Percentiles rank a stretch among this genome's conserved stretches.
Evolutionary conservation across 2,797 vertebrate species (phyloP).

Genomic region (Argyrosomus regius): DNA sequence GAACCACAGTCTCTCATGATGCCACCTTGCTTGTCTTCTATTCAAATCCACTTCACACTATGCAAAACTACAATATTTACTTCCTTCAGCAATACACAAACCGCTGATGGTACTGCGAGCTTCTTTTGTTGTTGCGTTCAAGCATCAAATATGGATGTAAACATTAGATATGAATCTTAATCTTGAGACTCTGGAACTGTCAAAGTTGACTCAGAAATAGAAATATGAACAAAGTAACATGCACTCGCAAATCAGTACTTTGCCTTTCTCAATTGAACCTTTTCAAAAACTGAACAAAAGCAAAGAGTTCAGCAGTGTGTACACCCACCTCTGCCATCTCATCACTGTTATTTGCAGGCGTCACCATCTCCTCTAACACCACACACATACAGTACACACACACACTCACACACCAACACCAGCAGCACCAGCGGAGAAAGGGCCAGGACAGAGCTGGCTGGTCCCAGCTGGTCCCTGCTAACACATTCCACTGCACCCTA

Average conservation of each 20-base stretch:
- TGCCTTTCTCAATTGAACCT: conserved; percentile 11
- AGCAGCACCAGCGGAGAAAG: conserved; percentile 74
- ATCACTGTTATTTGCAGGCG: conserved; percentile 65
- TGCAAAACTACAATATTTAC: conserved; percentile 22
- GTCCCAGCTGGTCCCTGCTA: conserved; percentile 89
- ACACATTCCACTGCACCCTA: conserved; percentile 91
- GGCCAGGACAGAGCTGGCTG: conserved; percentile 70
- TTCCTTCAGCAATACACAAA: neutral
- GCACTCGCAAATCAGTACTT: neutral
- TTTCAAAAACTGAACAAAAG: conserved; percentile 32
- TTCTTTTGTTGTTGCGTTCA: conserved; percentile 6
- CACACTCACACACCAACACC: conserved; percentile 49
- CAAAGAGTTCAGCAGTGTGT: conserved; percentile 23
- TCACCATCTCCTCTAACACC: conserved; percentile 37
- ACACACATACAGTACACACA: conserved; percentile 35
- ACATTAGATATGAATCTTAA: conserved; percentile 27
- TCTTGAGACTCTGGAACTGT: neutral
- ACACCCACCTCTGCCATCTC: conserved; percentile 35
- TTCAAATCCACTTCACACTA: conserved; percentile 17
- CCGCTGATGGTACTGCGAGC: neutral
- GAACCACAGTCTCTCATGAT: conserved; percentile 22
- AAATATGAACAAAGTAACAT: conserved; percentile 28
- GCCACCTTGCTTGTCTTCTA: neutral
- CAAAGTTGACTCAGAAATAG: conserved; percentile 15
- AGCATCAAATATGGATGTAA: conserved; percentile 9